Base-by-base conservation (phyloP, 30 jellyfish, hydroid and myxozoan genomes). In the Euphysa ruthae region DNA sequence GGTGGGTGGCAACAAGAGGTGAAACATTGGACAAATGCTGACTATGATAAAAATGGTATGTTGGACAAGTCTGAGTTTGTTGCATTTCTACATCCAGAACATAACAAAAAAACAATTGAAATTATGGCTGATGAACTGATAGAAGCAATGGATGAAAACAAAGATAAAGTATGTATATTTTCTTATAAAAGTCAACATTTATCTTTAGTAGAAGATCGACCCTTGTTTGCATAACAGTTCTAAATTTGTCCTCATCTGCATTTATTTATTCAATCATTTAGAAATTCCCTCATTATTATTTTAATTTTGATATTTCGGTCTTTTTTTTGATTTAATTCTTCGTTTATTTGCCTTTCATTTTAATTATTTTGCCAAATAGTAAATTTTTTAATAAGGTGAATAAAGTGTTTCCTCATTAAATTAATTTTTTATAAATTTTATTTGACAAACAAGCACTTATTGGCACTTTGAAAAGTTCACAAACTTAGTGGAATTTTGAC, bases 51-150 rank as follows among this genome's bases (percentile, higher is more conserved):
- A 23, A 66, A 85, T 46, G 50, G 68, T 32, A 35, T 38, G 26
- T 57, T 85, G 29, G 75, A 85, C 21, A 38, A 69, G 20, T 13
- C 76, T 20, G 96, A 85, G 30, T 85, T 85, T 70, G 50, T 85
- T 19, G 96, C 89, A 8, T 85, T 85, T 52, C 75, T 63, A 30
- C 96, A 85, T 63, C 96, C 96, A 15, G 96, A 85, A 52, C 96
- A 85, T 61, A 85, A 85, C 63, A 77, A 77, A 35, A 56, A 51
- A 28, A 78, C 93, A 21, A 31, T 85, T 63, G 50, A 71, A 60
- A 24, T 44, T 22, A 85, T 85, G 96, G 96, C 85, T 22, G 82
- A 73, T 19, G 93, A 85, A 27, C 71, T 85, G 93, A 65, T 85
- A 74, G 84, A 90, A 34, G 49, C 66, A n/a, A 58, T 77, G 44